Conservation (phyloP, 2,888 invertebrate genomes). For the Alloscopus bannaensis region DNA sequence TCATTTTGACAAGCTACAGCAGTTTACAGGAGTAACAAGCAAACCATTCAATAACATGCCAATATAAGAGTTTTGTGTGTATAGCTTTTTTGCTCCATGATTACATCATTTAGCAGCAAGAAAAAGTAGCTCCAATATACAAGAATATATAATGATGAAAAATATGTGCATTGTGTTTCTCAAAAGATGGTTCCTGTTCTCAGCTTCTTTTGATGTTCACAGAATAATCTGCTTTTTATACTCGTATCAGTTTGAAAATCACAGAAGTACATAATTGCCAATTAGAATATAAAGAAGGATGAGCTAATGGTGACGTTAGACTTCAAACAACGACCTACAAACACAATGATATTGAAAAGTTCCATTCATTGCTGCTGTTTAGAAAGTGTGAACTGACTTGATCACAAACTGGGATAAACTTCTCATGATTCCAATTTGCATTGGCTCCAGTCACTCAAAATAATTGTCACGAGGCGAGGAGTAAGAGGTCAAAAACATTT, state of each 20-base stretch:
- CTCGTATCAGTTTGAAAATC: constrained; percentile 40
- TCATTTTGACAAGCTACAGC: no score
- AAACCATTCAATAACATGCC: no score
- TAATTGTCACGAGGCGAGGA: neutral
- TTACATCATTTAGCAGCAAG: no score
- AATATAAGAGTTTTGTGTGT: no score
- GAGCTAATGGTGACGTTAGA: neutral
- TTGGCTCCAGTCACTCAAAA: constrained; percentile 42
- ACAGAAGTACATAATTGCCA: constrained; percentile 42
- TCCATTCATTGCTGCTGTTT: neutral
- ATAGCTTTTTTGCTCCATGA: no score
- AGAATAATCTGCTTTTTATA: constrained; percentile 11
- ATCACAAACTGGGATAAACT: constrained; percentile 23
- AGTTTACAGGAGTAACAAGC: no score
- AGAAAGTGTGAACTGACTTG: neutral
- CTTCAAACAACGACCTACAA: neutral
- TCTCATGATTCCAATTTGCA: constrained; percentile 38
- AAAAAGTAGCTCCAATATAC: no score
- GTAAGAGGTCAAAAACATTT: no score
- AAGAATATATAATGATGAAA: no score
- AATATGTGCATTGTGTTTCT: no score
- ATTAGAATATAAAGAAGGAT: constrained; percentile 18
- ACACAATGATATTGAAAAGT: neutral
- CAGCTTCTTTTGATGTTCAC: no score
- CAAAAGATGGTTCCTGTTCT: no score